Evolutionary conservation across 1,140 invertebrate species (phyloP).

Genomic region (Rhopalosiphum padi): DNA sequence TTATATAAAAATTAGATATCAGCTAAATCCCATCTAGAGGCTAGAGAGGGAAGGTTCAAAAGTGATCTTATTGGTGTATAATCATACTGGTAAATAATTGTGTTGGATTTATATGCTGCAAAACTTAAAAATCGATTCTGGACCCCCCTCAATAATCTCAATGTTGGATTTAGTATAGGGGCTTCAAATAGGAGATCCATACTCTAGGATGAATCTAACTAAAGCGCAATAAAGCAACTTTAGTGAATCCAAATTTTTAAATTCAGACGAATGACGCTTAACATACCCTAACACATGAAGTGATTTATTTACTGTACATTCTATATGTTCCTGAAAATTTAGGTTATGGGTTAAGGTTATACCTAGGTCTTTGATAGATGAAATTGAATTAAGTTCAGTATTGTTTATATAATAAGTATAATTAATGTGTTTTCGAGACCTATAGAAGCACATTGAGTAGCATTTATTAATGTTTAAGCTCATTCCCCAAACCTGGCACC

Average conservation of each 20-base stretch:
- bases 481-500: background rate
- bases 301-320: conserved; percentile 22
- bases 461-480: conserved; percentile 40
- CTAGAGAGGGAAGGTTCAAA: background rate
- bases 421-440: too few relatives aligned
- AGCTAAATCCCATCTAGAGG: background rate
- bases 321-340: conserved; percentile 22
- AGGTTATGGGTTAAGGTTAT: conserved; percentile 31
- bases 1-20: background rate
- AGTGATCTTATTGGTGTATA: background rate
- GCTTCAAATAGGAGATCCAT: conserved; percentile 47
- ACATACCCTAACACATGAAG: background rate
- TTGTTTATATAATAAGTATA: conserved; percentile 31
- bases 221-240: conserved; percentile 42
- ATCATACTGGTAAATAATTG: background rate
- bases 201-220: conserved; percentile 40
- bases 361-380: conserved; percentile 26
- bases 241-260: conserved; percentile 15
- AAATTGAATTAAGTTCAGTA: conserved; percentile 17
- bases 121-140: conserved; percentile 9
- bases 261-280: conserved; percentile 9
- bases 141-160: conserved; percentile 44
- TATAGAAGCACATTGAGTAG: too few relatives aligned
- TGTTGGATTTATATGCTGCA: conserved; percentile 4
- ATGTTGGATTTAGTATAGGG: conserved; percentile 25